Base-by-base conservation (phyloP, 1,140 invertebrate genomes). In the Geopemphigus sp. region DNA sequence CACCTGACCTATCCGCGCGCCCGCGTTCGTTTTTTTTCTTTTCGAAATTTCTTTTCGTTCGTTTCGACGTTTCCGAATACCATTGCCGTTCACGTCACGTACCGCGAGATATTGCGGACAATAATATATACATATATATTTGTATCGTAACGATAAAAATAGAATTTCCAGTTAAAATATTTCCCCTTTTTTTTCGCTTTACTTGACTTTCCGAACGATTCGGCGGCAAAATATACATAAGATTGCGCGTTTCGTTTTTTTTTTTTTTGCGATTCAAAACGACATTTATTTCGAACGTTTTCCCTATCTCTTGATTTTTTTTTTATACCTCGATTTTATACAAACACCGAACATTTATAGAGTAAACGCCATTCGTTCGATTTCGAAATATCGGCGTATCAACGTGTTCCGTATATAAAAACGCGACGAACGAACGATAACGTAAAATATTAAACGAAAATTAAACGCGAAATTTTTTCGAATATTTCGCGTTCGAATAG, bases 41-140 rank as follows among this genome's bases (percentile, higher is more conserved):
- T 73, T 56, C 56, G 8, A 24, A 70, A 57, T 73, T 56, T 56
- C 17, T 56, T 73, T 57, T 39, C 50, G 29, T 56, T 57, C 70
- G 10, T 29, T 56, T 56, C 29, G 11, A 12, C 53, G 8, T 54
- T 57, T 5, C 15, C 26, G n/a, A 32, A 73, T 29, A 11, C 32
- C 29, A 54, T 53, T 72, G 56, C 26, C 11, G 56, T 73, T 56
- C 53, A 32, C 26, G 22, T 56, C 70, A 56, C 53, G 70, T 73
- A 29, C 50, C 5, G 56, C 29, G 0, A 54, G 26, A 56, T 56
- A 56, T 29, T 32, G 53, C 17, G 22, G n/a, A n/a, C 10, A 56
- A n/a, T 39, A 39, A 39, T 39, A 39, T 39, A 39, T 8, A 39
- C 8, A 3, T 39, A 39, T 22, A 32, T 29, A 73, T 17, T 70